Evolutionary conservation across 2,113 vertebrate genomes (phyloP), one percentile per base, ranked within the genome.

Genomic region (Boleophthalmus pectinirostris): DNA sequence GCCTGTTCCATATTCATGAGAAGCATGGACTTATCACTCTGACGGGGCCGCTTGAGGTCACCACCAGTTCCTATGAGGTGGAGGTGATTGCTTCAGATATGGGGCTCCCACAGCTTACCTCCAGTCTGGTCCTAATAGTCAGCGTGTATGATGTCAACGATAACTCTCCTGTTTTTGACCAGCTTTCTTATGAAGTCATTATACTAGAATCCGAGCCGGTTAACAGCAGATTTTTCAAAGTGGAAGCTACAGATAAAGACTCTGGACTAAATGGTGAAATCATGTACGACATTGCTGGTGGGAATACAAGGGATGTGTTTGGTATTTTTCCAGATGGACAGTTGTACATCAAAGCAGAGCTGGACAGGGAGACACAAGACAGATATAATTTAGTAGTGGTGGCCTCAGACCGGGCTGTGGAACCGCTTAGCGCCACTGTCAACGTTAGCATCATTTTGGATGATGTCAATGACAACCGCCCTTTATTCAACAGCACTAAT

Each of bases 301-400:
- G 97, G 69, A 98, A 99, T 85, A 87, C 85, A 0, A 95, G 95
- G 35, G 94, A 96, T 20, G 93, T 95, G 83, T 99, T 99, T 91
- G 98, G 98, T 46, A 94, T 99, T 86, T 99, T 99, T 70, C 98
- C 98, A 20, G 98, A 99, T 47, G 98, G 98, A 0, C 97, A 98
- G 75, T 70, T 99, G 82, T 99, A 99, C 76, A 96, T 99, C 77
- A 98, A 97, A 81, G 92, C 94, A 60, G 97, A 98, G 86, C 91
- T 99, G 88, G 98, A 99, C 91, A 94, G 98, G 79, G 98, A 99
- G 84, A 88, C 95, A 57, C 97, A 98, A 77, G 97, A 97, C 84
- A 92, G 93, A 60, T 99, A 98, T 0, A 65, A 94, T 76, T 93
- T 99, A 20, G 73, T 96, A 85, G 91, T 99, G 0, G 88, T 95